Percentiles rank a stretch among this genome's conserved stretches.
Conservation (phyloP, 2,113 vertebrate genomes). For the Corythornis cristatus region DNA sequence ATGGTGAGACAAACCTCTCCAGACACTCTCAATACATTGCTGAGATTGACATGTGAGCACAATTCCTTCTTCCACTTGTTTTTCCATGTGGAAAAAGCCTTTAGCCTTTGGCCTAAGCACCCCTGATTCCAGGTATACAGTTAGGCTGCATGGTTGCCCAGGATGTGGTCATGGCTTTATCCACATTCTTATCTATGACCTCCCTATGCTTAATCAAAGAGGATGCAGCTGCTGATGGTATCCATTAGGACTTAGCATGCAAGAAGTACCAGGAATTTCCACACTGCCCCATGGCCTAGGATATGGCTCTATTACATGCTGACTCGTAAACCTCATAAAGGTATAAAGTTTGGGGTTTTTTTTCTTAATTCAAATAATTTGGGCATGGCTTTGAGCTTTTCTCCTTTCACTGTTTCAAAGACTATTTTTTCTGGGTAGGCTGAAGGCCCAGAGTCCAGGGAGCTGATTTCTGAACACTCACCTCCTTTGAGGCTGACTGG, state of each 20-base stretch:
- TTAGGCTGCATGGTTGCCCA: background rate
- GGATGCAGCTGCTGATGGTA: background rate
- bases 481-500: background rate
- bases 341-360: background rate
- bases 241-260: fast-evolving
- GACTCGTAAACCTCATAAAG: background rate
- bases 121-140: background rate
- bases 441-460: background rate
- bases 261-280: background rate
- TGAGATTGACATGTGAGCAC: background rate
- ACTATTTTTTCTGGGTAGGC: background rate
- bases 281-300: background rate
- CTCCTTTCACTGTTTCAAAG: background rate
- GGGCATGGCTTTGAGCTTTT: background rate
- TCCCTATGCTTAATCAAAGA: background rate
- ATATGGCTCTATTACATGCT: background rate
- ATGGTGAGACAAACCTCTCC: background rate
- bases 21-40: background rate
- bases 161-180: background rate
- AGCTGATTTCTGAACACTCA: background rate
- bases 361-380: too few species aligned
- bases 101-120: background rate
- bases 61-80: background rate
- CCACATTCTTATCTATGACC: background rate
- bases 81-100: background rate